These are phyloP conservation scores for Gasteruption jaculator DNA, from an alignment of 2,888 invertebrate species.

Conservation along the genomic window DNA sequence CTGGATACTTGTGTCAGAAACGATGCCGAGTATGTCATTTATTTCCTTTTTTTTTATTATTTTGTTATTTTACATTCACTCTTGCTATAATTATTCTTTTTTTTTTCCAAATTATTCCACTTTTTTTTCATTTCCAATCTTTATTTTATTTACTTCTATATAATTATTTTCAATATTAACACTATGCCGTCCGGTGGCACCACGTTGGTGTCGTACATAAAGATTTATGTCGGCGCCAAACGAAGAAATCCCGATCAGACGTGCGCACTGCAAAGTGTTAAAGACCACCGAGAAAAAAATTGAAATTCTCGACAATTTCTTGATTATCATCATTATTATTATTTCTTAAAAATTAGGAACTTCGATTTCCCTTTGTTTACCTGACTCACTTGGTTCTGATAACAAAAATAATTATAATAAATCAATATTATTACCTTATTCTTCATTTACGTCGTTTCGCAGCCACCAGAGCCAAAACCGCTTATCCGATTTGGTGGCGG, in stretches of 20 bases:
- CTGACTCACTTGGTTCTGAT: too few species aligned
- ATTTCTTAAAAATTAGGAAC: too few species aligned
- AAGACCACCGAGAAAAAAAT: too few species aligned
- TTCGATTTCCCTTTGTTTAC: too few species aligned
- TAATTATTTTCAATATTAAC: too few species aligned
- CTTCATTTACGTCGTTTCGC: conserved; percentile 41
- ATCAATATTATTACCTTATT: not conserved
- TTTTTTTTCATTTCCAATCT: conserved; percentile 18
- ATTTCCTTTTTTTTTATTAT: conserved; percentile 5
- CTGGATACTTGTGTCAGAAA: conserved; percentile 91
- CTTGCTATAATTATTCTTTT: conserved; percentile 10
- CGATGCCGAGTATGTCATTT: conserved; percentile 82
- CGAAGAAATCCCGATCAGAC: too few species aligned
- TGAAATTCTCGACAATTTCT: too few species aligned
- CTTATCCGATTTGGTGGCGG: conserved; percentile 90
- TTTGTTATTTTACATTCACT: conserved; percentile 9
- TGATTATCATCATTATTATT: too few species aligned
- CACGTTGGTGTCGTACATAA: too few species aligned
- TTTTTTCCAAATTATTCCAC: conserved; percentile 20
- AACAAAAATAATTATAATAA: conserved; percentile 4
- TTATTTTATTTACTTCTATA: conserved; percentile 19
- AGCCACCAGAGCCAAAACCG: conserved; percentile 89
- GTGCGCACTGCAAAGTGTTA: too few species aligned
- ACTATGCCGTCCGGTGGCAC: too few species aligned
- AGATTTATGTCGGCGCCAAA: too few species aligned